Percentiles rank a stretch among this genome's conserved stretches.
phyloP scores from a whole-genome alignment of 2,888 invertebrate genomes.

The Lagria hirta region DNA sequence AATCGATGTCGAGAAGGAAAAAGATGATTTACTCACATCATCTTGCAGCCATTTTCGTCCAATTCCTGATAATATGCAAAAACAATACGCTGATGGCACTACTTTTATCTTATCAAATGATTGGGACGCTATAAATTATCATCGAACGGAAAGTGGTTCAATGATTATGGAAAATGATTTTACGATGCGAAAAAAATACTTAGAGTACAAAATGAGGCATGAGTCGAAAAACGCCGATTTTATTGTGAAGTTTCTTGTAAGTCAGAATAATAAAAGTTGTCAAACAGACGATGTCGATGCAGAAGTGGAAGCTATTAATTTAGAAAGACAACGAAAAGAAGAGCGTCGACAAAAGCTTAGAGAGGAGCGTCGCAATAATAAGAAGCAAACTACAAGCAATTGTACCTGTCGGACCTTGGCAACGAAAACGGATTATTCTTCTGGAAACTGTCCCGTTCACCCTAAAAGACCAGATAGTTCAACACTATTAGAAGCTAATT shows the following conservation, averaged over 20 bases:
- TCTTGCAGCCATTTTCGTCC: conserved; percentile 82
- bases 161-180: conserved; percentile 59
- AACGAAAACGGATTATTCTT: conserved; percentile 21
- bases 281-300: conserved; percentile 56
- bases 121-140: conserved; percentile 65
- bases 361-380: background rate
- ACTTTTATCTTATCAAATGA: conserved; percentile 68
- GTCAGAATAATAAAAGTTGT: conserved; percentile 60
- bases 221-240: conserved; percentile 50
- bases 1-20: conserved; percentile 47
- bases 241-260: conserved; percentile 70
- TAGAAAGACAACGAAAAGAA: conserved; percentile 2
- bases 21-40: conserved; percentile 75
- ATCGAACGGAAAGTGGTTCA: conserved; percentile 67
- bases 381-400: conserved; percentile 2
- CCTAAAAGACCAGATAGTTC: conserved; percentile 6
- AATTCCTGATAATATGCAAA: conserved; percentile 59
- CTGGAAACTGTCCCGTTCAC: conserved; percentile 12
- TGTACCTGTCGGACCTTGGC: conserved; percentile 17
- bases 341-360: no score
- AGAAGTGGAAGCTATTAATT: conserved; percentile 11
- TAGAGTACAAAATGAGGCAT: conserved; percentile 56
- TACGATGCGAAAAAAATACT: conserved; percentile 57
- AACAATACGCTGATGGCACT: conserved; percentile 67
- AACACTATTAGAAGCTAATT: conserved; percentile 39